Conservation (phyloP, 2,113 vertebrate genomes). For the Limanda limanda region DNA sequence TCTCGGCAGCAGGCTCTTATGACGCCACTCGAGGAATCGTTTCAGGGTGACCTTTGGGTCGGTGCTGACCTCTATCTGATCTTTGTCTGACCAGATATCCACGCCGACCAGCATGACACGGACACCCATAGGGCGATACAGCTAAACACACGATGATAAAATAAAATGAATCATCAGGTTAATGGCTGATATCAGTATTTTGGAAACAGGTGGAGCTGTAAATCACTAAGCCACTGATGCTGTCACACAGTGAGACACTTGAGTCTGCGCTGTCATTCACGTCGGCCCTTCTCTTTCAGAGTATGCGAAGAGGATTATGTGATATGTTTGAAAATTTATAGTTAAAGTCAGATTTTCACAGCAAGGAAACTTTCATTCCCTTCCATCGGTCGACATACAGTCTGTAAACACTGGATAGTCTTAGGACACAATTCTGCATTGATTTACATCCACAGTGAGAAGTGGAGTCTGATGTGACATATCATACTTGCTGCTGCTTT, state of each 20-base stretch:
- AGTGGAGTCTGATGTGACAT: conserved; percentile 8
- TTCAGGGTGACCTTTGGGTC: conserved; percentile 80
- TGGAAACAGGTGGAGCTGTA: background rate
- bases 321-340: conserved; percentile 66
- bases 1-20: conserved; percentile 71
- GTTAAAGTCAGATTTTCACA: conserved; percentile 64
- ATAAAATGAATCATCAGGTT: background rate
- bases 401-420: conserved; percentile 46
- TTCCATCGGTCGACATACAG: conserved; percentile 40
- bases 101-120: conserved; percentile 91
- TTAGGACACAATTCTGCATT: conserved; percentile 37
- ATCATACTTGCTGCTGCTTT: background rate
- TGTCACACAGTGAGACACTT: conserved; percentile 32
- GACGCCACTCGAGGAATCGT: conserved; percentile 88
- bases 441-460: conserved; percentile 7
- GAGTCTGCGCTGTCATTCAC: conserved; percentile 27
- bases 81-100: conserved; percentile 86
- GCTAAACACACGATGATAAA: conserved; percentile 48
- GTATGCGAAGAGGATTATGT: conserved; percentile 39
- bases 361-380: conserved; percentile 40
- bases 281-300: conserved; percentile 18
- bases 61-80: conserved; percentile 84
- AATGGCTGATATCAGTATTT: conserved; percentile 1
- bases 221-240: conserved; percentile 2
- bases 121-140: conserved; percentile 82